phyloP scores from a whole-genome alignment of 2,113 vertebrate genomes.

The Himantopus leucocephalus region DNA sequence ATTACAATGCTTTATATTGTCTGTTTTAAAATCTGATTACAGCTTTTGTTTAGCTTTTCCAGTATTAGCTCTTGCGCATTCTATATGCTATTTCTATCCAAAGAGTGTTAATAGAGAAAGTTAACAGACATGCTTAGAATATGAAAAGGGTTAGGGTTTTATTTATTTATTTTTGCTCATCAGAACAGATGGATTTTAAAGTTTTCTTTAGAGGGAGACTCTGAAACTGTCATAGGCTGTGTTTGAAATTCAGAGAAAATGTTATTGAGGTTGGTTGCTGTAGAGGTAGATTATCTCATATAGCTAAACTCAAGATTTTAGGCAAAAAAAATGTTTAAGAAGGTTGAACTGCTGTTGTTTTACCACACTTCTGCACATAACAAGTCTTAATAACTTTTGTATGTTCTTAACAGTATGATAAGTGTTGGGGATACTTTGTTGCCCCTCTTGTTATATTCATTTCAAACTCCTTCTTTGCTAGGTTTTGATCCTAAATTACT shows the following conservation, averaged over 20 bases:
- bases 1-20: constrained; percentile 53
- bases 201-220: background rate
- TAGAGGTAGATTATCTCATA: background rate
- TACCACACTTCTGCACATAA: background rate
- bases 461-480: background rate
- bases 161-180: constrained; percentile 10
- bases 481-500: background rate
- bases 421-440: background rate
- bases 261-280: background rate
- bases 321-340: background rate
- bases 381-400: background rate
- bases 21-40: constrained; percentile 62
- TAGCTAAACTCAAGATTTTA: background rate
- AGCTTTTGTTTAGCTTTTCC: constrained; percentile 60
- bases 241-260: background rate
- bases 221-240: background rate
- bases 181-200: constrained; percentile 32
- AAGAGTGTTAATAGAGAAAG: constrained; percentile 29
- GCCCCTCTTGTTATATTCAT: background rate
- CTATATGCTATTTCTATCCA: constrained; percentile 35
- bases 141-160: background rate
- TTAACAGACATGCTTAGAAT: constrained; percentile 51
- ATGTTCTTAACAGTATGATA: background rate
- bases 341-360: background rate
- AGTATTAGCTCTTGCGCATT: constrained; percentile 17